Base-by-base conservation (phyloP, 1,140 invertebrate genomes). In the Tetragnatha versicolor region DNA sequence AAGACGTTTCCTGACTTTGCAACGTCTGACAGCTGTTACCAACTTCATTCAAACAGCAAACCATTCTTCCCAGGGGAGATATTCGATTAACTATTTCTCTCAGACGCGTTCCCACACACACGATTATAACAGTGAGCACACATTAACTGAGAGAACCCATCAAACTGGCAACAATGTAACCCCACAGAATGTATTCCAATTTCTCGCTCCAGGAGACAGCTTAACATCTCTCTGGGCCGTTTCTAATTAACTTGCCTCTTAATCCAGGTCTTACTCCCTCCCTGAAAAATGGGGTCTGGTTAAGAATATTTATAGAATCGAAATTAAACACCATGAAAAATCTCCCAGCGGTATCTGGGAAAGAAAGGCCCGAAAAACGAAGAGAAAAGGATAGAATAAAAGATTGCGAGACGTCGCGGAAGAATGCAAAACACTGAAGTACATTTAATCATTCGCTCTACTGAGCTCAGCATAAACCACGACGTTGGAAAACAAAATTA, bases 391-490 rank as follows among this genome's bases (percentile, higher is more conserved):
- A 68, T 14, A 37, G 20, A 49, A 49, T 9, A 22, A 51, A 49
- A 68, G 22, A 29, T 10, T 31, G 33, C 10, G 33, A 60, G 12
- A 29, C 14, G 22, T 49, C 17, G 10, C 35, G 45, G 69, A 53
- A 35, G 33, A 70, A 70, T 37, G 68, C 51, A 70, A 53, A 70
- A 51, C 42, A 70, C 33, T 37, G 55, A 70, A 53, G 39, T 39
- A 42, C 51, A 73, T 73, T 73, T 73, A 73, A 73, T 73, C 69
- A 73, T 73, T 58, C 39, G 69, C 69, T 73, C 31, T 37, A 60
- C 20, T 73, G 69, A 31, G 49, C 35, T 39, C 35, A 35, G 27
- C 10, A 39, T 35, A 60, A 73, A 73, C 69, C 69, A 73, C 55
- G 47, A 58, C 55, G 55, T 51, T 73, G 20, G 25, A 73, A 72